These are phyloP conservation scores for Trididemnum nubilum DNA, from an alignment of 23 tunicate species.

Conservation along the genomic window DNA sequence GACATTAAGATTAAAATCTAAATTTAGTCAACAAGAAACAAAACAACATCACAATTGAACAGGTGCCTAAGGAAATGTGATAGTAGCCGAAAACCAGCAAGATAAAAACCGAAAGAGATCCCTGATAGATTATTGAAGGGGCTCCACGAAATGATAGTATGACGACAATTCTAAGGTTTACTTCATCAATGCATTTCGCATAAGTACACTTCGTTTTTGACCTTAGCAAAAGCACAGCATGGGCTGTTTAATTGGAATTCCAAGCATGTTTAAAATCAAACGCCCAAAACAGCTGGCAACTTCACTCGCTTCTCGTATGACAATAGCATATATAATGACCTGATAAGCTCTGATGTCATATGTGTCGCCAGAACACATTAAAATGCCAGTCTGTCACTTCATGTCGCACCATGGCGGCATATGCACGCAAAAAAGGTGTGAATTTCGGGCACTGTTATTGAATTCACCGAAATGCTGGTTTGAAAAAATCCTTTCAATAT, in stretches of 20 bases:
- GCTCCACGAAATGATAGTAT: neutral
- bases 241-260: neutral
- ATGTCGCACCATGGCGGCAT: no score
- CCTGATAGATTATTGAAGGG: neutral
- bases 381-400: no score
- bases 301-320: no score
- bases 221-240: neutral
- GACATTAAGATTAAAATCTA: neutral
- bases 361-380: no score
- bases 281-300: no score
- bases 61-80: constrained; percentile 18
- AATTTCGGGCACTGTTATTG: no score
- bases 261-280: neutral
- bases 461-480: no score
- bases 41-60: neutral
- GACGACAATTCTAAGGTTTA: neutral
- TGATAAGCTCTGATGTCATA: no score
- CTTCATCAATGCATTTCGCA: neutral
- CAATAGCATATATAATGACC: no score
- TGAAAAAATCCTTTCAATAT: no score
- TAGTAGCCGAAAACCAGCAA: neutral
- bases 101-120: neutral
- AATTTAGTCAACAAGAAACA: constrained; percentile 1
- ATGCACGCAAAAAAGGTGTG: no score
- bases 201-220: neutral